phyloP scores from a whole-genome alignment of 2,113 vertebrate genomes.

The Rhea pennata region DNA sequence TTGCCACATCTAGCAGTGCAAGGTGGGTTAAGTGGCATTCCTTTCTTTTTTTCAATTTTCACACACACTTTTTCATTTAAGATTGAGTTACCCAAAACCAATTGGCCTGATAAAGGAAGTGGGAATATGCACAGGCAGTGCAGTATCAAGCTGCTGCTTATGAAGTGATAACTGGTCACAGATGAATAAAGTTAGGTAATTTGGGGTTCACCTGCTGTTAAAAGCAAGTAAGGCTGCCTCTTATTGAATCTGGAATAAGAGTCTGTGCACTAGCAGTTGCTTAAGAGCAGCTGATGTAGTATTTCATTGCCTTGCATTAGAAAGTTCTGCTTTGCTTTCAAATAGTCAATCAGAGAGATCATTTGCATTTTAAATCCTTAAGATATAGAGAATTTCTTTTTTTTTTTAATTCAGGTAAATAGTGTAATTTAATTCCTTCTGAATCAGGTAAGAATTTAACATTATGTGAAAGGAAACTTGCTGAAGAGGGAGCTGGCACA shows the following conservation, averaged over 20 bases:
- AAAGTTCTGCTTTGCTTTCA: background rate
- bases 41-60: background rate
- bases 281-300: background rate
- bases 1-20: background rate
- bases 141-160: background rate
- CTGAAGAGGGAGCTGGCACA: background rate
- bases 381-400: background rate
- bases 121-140: rapidly evolving
- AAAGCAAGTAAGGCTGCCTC: background rate
- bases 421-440: background rate
- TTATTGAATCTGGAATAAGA: background rate
- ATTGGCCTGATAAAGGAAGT: background rate
- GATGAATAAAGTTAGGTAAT: background rate
- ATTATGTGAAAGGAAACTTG: background rate
- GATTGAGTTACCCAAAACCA: background rate
- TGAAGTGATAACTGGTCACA: background rate
- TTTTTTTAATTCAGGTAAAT: background rate
- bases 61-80: background rate
- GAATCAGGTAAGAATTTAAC: background rate
- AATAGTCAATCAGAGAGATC: background rate
- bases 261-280: background rate
- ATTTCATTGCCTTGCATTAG: background rate
- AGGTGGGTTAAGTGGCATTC: background rate
- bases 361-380: background rate
- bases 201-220: background rate